phyloP scores from a whole-genome alignment of 2,888 invertebrate species.

The Erpobdella octoculata region DNA sequence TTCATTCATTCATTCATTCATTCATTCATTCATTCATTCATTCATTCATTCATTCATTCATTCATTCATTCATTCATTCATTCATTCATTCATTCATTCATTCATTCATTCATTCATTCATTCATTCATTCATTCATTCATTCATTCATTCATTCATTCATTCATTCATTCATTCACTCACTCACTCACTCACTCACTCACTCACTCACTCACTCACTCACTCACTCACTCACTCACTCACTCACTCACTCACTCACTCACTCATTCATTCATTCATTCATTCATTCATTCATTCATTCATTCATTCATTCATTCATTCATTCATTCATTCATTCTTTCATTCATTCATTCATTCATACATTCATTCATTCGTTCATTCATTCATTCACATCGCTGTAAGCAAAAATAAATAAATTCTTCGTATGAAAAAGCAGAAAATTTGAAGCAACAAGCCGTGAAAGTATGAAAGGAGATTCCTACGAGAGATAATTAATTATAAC shows the following conservation, averaged over 20 bases:
- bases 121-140: slow-evolving; percentile 8
- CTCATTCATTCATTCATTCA: not conserved
- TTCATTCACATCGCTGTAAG: too few species aligned
- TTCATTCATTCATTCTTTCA: not conserved
- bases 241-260: slow-evolving; percentile 8
- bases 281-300: not conserved
- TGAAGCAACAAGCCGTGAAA: too few species aligned
- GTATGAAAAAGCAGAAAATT: too few species aligned
- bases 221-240: slow-evolving; percentile 8
- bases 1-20: not conserved
- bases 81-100: slow-evolving; percentile 8
- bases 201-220: slow-evolving; percentile 6
- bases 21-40: not conserved
- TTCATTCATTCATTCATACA: not conserved
- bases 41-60: not conserved
- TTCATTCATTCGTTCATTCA: too few species aligned
- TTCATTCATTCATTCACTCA: slow-evolving; percentile 8
- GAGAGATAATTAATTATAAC: not conserved
- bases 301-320: not conserved
- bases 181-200: slow-evolving; percentile 9
- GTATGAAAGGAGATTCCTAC: not conserved
- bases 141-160: slow-evolving; percentile 8
- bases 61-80: slow-evolving; percentile 4
- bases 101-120: slow-evolving; percentile 8
- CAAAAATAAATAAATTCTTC: not conserved